Evolutionary conservation across 2,888 invertebrate genomes (phyloP).

Genomic region (Habrosyne pyritoides): DNA sequence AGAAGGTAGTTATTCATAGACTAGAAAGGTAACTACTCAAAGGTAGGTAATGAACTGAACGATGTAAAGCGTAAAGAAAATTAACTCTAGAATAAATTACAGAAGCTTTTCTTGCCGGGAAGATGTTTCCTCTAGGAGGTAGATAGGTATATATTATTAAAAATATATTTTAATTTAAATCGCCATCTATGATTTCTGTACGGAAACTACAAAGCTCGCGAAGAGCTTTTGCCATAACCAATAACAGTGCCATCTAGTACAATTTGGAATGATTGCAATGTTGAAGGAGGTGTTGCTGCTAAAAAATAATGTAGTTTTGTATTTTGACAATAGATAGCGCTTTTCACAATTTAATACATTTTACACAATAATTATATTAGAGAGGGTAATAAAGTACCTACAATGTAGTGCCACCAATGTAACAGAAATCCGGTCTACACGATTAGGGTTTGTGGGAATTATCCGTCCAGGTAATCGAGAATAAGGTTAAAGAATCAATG

Average conservation of each 20-base stretch:
- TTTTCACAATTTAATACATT: no score
- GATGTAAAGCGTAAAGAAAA: neutral
- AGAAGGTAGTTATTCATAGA: no score
- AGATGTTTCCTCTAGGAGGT: neutral
- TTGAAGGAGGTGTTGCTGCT: neutral
- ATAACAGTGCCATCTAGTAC: neutral
- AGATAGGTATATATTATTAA: neutral
- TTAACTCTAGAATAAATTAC: neutral
- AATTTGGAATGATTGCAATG: neutral
- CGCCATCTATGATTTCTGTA: neutral
- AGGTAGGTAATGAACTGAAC: no score
- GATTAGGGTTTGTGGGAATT: no score
- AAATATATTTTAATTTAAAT: neutral
- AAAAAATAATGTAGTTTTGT: neutral
- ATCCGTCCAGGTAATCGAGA: no score
- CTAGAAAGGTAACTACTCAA: no score
- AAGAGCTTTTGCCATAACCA: no score
- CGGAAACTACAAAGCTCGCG: neutral
- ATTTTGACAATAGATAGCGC: neutral
- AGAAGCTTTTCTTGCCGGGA: neutral
- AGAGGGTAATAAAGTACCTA: no score
- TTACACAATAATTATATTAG: no score
- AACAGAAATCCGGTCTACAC: no score
- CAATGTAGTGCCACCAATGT: no score
- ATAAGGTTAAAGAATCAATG: no score